A percentile compares a stretch with the other conserved stretches of the same genome.
These are phyloP conservation scores for Plecturocebus donacophilus DNA, from an alignment of 2,113 vertebrate species.

Conservation along the genomic window DNA sequence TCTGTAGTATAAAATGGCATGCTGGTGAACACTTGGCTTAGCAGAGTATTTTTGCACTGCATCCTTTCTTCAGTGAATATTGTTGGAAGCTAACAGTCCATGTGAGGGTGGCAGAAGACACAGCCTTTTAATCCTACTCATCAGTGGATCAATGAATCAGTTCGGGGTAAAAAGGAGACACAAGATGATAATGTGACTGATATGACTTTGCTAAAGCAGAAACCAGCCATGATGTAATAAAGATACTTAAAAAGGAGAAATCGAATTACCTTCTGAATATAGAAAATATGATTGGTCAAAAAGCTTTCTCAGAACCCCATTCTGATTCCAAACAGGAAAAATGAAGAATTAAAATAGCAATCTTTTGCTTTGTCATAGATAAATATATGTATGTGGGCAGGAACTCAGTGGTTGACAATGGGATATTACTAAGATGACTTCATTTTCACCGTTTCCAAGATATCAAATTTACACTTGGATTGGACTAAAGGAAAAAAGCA, in stretches of 20 bases:
- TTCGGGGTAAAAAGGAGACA: background rate
- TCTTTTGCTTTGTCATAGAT: background rate
- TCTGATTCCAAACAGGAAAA: conserved; percentile 14
- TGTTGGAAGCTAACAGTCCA: background rate
- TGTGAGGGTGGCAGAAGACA: background rate
- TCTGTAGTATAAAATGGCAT: background rate
- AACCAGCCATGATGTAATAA: background rate
- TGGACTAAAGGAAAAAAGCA: background rate
- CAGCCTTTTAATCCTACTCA: background rate
- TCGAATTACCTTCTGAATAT: background rate
- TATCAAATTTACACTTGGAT: background rate
- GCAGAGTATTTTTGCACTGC: background rate
- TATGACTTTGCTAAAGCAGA: background rate
- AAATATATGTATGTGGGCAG: background rate
- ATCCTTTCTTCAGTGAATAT: background rate
- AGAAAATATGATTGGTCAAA: background rate
- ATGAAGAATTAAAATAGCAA: background rate
- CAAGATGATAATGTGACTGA: background rate
- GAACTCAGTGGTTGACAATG: background rate
- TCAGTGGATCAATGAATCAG: background rate
- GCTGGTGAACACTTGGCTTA: background rate
- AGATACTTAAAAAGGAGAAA: background rate
- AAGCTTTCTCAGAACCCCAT: background rate
- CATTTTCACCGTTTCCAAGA: conserved; percentile 18
- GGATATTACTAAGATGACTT: background rate